Conservation (phyloP, 1,140 invertebrate species). For the Contarinia nasturtii region DNA sequence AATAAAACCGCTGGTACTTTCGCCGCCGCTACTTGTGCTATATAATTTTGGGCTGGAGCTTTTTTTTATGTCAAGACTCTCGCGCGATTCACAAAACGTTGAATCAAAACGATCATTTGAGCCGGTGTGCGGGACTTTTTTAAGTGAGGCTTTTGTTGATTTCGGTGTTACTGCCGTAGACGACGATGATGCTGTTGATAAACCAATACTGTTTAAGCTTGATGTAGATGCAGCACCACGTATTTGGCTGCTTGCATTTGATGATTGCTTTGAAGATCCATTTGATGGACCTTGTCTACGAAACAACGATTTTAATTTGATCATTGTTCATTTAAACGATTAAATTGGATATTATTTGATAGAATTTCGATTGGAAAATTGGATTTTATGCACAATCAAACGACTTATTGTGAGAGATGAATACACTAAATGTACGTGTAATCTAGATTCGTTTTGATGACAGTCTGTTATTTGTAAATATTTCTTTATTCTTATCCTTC, state of each 20-base stretch:
- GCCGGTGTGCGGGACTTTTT: too few relatives aligned
- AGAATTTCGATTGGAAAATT: too few relatives aligned
- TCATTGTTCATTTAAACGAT: constrained; percentile 26
- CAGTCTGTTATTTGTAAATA: too few relatives aligned
- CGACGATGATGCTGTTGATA: constrained; percentile 1
- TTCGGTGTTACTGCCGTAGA: constrained; percentile 3
- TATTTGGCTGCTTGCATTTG: constrained; percentile 16
- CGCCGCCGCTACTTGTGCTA: background rate
- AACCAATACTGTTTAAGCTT: constrained; percentile 23
- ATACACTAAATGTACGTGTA: too few relatives aligned
- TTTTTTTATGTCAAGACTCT: background rate
- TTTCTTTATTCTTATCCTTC: too few relatives aligned
- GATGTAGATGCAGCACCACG: constrained; percentile 29
- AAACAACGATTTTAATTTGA: constrained; percentile 65
- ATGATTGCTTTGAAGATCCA: constrained; percentile 9
- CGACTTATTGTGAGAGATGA: too few relatives aligned
- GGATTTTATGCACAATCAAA: too few relatives aligned
- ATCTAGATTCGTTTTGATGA: too few relatives aligned
- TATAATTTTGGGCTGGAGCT: background rate
- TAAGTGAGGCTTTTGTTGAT: background rate
- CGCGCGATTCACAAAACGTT: background rate
- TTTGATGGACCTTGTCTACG: constrained; percentile 36
- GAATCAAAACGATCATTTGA: background rate
- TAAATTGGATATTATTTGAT: too few relatives aligned
- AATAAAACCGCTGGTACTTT: background rate